Conservation (phyloP, 2,888 invertebrate species). For the Sympetrum striolatum region DNA sequence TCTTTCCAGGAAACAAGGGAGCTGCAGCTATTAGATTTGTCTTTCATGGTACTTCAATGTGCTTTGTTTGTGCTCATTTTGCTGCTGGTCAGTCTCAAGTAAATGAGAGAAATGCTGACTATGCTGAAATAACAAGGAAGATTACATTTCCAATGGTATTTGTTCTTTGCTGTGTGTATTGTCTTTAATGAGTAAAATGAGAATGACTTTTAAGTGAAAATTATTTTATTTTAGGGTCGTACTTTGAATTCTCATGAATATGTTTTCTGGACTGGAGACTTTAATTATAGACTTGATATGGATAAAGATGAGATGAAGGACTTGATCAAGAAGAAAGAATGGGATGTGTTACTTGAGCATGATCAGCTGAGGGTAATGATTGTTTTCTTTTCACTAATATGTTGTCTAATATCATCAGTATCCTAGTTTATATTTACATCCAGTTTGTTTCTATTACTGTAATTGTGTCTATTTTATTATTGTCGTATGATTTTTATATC, state of each 20-base stretch:
- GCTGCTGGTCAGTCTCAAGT: conserved; percentile 98
- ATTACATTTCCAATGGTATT: conserved; percentile 82
- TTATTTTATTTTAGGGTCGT: conserved; percentile 67
- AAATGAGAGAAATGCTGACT: conserved; percentile 94
- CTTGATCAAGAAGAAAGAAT: conserved; percentile 76
- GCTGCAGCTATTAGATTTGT: conserved; percentile 88
- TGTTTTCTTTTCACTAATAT: not conserved
- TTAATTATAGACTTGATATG: conserved; percentile 97
- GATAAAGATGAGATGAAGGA: conserved; percentile 93
- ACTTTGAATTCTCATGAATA: conserved; percentile 95
- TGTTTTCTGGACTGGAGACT: conserved; percentile 99
- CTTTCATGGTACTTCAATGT: conserved; percentile 90
- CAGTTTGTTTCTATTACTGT: too few species aligned
- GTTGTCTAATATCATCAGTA: not conserved
- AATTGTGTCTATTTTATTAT: too few species aligned
- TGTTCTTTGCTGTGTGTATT: not conserved
- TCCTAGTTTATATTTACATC: too few species aligned
- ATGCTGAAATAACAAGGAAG: conserved; percentile 92
- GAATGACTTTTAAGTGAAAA: conserved; percentile 1
- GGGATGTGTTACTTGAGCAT: conserved; percentile 76
- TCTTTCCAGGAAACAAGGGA: conserved; percentile 83
- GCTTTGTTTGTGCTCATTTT: conserved; percentile 98
- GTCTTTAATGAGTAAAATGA: not conserved
- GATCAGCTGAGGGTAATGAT: conserved; percentile 79
- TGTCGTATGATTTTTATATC: too few species aligned